phyloP scores from a whole-genome alignment of 2,113 vertebrate species.

The Morone chrysops region DNA sequence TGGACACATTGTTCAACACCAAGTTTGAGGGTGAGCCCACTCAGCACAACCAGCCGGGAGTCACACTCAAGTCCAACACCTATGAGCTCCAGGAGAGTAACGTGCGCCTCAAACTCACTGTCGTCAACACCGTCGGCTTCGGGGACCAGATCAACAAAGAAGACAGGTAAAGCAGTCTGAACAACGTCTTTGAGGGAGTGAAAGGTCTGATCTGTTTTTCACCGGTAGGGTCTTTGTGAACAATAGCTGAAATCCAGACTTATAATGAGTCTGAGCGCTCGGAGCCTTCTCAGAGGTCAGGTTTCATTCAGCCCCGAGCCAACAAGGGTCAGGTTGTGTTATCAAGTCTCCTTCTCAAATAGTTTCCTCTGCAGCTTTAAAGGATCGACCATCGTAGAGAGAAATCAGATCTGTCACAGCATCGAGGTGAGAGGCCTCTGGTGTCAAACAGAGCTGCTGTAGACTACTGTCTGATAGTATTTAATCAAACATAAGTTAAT shows the following conservation, averaged over 20 bases:
- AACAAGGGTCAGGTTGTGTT: background rate
- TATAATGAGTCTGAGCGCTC: background rate
- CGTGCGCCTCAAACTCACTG: slow-evolving; percentile 93
- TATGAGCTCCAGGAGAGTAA: slow-evolving; percentile 98
- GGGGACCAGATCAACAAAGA: slow-evolving; percentile 99
- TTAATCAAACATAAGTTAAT: slow-evolving; percentile 20
- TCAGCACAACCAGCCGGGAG: slow-evolving; percentile 93
- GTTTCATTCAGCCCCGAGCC: slow-evolving; percentile 22
- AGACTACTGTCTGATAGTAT: background rate
- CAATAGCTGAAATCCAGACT: slow-evolving; percentile 9
- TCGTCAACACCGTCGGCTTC: slow-evolving; percentile 95
- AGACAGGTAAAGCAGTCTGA: slow-evolving; percentile 87
- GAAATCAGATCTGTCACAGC: background rate
- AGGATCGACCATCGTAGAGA: background rate
- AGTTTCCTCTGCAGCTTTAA: background rate
- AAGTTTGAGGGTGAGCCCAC: slow-evolving; percentile 95
- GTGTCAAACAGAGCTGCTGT: too few species aligned
- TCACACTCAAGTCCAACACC: slow-evolving; percentile 94
- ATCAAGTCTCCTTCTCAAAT: background rate
- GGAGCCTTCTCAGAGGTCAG: background rate
- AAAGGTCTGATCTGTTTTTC: background rate
- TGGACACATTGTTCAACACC: slow-evolving; percentile 99
- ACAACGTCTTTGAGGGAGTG: too few species aligned
- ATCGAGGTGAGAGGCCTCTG: too few species aligned
- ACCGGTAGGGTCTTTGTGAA: background rate